A percentile compares a stretch with the other conserved stretches of the same genome.
Evolutionary conservation across 2,888 invertebrate genomes (phyloP).

Genomic region (Lottia gigantea): DNA sequence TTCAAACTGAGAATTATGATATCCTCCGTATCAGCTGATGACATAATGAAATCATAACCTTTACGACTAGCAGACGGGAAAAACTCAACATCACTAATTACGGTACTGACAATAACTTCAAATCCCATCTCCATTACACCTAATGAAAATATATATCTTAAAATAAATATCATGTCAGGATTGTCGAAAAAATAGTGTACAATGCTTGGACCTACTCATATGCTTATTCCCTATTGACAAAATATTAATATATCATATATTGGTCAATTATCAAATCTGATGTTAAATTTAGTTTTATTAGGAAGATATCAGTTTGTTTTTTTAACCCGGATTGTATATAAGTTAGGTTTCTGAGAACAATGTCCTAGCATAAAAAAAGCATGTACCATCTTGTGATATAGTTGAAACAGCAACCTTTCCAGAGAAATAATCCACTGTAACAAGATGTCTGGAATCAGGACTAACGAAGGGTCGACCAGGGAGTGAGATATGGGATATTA

Average conservation of each 20-base stretch:
- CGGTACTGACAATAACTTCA: conserved; percentile 80
- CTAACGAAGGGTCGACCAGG: conserved; percentile 74
- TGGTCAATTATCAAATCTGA: no score
- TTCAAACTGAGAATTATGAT: conserved; percentile 78
- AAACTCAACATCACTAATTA: conserved; percentile 79
- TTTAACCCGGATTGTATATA: no score
- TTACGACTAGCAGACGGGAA: conserved; percentile 79
- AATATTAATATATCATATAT: no score
- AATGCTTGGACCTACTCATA: neutral
- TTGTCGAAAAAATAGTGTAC: neutral
- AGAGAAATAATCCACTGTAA: conserved; percentile 74
- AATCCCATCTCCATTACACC: conserved; percentile 77
- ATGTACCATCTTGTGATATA: conserved; percentile 74
- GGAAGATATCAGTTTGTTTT: no score
- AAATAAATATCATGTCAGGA: neutral
- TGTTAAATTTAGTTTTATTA: no score
- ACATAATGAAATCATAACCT: conserved; percentile 81
- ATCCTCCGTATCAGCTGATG: conserved; percentile 79
- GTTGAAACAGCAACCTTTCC: conserved; percentile 75
- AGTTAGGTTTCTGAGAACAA: no score
- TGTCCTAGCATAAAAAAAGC: no score
- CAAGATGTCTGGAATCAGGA: conserved; percentile 78
- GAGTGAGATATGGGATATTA: conserved; percentile 45
- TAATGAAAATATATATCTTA: conserved; percentile 28
- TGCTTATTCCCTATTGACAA: no score